Evolutionary conservation across 64 coral and sea anemone genomes (phyloP).

Genomic region (Orbicella faveolata): DNA sequence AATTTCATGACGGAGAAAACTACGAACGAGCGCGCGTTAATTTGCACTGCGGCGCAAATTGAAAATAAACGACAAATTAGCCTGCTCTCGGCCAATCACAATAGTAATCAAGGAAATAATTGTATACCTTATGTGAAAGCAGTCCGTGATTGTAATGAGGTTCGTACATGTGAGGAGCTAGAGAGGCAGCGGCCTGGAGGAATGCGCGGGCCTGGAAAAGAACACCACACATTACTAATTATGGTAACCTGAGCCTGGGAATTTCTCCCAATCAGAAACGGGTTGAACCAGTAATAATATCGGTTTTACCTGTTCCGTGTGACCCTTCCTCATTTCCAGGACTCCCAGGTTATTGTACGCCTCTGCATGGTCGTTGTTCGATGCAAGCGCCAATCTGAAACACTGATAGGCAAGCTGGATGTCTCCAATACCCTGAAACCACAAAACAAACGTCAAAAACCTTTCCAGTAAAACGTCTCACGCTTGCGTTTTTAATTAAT

Average conservation of each 20-base stretch:
- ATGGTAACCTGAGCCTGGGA: neutral
- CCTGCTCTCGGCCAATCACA: neutral
- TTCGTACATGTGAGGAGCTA: constrained; percentile 92
- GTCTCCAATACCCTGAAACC: constrained; percentile 90
- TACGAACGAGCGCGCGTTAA: neutral
- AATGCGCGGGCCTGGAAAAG: constrained; percentile 79
- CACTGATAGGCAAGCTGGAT: constrained; percentile 88
- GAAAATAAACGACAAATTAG: neutral
- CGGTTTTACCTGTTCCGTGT: constrained; percentile 83
- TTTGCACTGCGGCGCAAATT: neutral
- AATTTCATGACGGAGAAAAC: too few species aligned
- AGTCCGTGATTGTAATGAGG: constrained; percentile 90
- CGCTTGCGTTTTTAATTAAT: too few species aligned
- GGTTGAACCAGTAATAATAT: neutral
- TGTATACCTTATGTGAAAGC: constrained; percentile 82
- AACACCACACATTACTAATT: neutral
- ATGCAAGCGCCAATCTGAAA: constrained; percentile 88
- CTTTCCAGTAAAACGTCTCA: too few species aligned
- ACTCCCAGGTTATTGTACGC: constrained; percentile 98
- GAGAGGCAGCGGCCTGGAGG: constrained; percentile 65
- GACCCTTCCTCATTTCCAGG: constrained; percentile 94
- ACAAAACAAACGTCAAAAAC: neutral
- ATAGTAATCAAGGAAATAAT: neutral
- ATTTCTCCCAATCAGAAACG: too few species aligned
- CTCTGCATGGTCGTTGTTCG: constrained; percentile 95